Conservation (phyloP, 2,888 invertebrate species). For the Esperia sulphurella region DNA sequence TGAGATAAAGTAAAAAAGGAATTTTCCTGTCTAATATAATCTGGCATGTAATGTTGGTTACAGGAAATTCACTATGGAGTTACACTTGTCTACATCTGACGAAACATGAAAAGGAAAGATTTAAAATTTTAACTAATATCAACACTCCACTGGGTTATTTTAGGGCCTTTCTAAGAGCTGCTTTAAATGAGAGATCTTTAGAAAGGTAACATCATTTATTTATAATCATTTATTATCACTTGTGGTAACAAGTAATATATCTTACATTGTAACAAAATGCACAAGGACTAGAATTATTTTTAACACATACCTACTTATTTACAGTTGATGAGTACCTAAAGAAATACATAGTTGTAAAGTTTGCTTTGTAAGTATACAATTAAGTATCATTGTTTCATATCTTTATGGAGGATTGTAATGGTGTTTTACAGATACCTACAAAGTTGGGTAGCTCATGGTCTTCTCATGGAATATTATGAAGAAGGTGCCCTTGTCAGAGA, state of each 20-base stretch:
- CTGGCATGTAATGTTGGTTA: slow-evolving; percentile 10
- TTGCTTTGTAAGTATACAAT: too few species aligned
- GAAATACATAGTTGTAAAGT: too few species aligned
- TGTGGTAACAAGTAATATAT: too few species aligned
- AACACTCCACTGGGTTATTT: slow-evolving; percentile 85
- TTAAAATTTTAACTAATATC: slow-evolving; percentile 79
- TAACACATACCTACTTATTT: too few species aligned
- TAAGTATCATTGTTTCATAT: background rate
- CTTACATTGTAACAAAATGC: too few species aligned
- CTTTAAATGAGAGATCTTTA: slow-evolving; percentile 94
- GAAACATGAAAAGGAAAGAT: slow-evolving; percentile 92
- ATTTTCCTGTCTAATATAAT: background rate
- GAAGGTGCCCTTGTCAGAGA: slow-evolving; percentile 91
- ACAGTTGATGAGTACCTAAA: too few species aligned
- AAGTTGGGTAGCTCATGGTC: slow-evolving; percentile 84
- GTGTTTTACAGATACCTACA: slow-evolving; percentile 80
- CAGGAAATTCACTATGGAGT: slow-evolving; percentile 85
- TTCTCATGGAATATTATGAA: slow-evolving; percentile 87
- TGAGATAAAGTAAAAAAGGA: background rate
- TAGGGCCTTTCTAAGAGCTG: slow-evolving; percentile 92
- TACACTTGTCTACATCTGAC: slow-evolving; percentile 89
- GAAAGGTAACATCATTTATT: slow-evolving; percentile 84
- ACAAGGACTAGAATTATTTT: too few species aligned
- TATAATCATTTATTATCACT: too few species aligned
- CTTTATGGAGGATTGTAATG: background rate